Evolutionary conservation across 2,888 invertebrate genomes (phyloP), one percentile per base, ranked within the genome.

Genomic region (Pandemis heparana): DNA sequence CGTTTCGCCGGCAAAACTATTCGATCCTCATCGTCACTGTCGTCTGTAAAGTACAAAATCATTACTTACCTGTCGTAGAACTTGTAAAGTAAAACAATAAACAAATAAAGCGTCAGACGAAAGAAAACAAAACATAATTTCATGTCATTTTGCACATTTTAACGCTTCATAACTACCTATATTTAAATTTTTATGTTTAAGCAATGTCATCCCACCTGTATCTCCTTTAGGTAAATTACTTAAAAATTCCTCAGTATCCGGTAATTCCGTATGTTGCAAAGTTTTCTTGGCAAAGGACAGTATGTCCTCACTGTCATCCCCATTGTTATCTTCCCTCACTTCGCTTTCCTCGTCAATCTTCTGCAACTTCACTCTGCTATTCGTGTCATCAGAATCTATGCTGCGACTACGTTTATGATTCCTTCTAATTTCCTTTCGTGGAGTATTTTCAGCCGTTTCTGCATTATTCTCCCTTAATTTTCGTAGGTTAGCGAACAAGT

Each of bases 201-300:
- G 14, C 12, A 32, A 46, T 12, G n/a, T 48, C 10, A 10, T n/a
- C 90, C 88, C 83, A 93, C 93, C 93, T 67, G 83, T 87, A 63
- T 80, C 75, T 70, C 80, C 73, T 79, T 78, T 85, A 0, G 88
- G 87, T 76, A 92, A 82, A 68, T 81, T 83, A 60, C 78, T 84
- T 48, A 91, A 79, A 72, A 92, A 87, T 62, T 93, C 92, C 75
- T 94, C 94, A 53, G 90, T 91, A 56, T 94, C 91, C 0, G 93
- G 92, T 53, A 91, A 74, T 60, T 92, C 89, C 1, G 85, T 86
- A 4, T 87, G 88, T 74, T 92, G 87, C 4, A 94, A 79, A 0
- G 93, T 94, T 78, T 89, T 91, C 82, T 90, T 94, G 10, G 92
- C 93, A 75, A 94, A 94, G n/a, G 89, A 88, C 59, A 94, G 75